A percentile compares a stretch with the other conserved stretches of the same genome.
These are phyloP conservation scores for Melanostigma gelatinosum DNA, from an alignment of 2,113 vertebrate species.

Conservation along the genomic window DNA sequence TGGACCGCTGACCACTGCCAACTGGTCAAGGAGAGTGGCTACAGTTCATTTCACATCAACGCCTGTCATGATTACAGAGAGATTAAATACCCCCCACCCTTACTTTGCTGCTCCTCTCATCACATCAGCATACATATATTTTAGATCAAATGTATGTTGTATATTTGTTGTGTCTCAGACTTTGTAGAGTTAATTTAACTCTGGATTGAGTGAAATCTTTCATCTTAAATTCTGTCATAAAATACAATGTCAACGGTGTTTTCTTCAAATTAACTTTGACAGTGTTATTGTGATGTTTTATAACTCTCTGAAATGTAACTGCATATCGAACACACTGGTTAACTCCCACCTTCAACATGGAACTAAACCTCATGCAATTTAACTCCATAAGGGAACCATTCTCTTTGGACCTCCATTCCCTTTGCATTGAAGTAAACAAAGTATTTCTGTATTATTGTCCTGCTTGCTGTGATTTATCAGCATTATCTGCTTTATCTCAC, in stretches of 20 bases:
- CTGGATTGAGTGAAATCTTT: not conserved
- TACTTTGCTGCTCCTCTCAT: conserved; percentile 19
- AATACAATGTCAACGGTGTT: not conserved
- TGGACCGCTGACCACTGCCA: conserved; percentile 82
- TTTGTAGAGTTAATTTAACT: not conserved
- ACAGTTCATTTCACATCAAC: conserved; percentile 81
- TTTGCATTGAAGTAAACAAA: not conserved
- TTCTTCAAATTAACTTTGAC: not conserved
- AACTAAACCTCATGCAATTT: not conserved
- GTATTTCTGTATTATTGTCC: not conserved
- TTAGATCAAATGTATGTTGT: conserved; percentile 5
- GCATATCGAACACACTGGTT: not conserved
- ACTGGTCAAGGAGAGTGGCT: conserved; percentile 83
- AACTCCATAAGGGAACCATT: not conserved
- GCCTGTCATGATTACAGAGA: conserved; percentile 69
- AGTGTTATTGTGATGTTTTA: conserved; percentile 7
- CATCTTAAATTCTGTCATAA: not conserved
- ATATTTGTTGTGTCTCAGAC: not conserved
- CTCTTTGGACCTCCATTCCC: not conserved
- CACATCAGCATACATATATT: conserved; percentile 31
- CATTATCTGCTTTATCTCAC: not conserved
- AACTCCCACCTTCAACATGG: not conserved
- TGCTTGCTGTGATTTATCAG: not conserved
- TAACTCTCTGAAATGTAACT: not conserved
- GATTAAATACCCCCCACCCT: conserved; percentile 59